Percentiles rank a stretch among this genome's conserved stretches.
phyloP scores from a whole-genome alignment of 2,113 vertebrate species.

The Phasianus colchicus region DNA sequence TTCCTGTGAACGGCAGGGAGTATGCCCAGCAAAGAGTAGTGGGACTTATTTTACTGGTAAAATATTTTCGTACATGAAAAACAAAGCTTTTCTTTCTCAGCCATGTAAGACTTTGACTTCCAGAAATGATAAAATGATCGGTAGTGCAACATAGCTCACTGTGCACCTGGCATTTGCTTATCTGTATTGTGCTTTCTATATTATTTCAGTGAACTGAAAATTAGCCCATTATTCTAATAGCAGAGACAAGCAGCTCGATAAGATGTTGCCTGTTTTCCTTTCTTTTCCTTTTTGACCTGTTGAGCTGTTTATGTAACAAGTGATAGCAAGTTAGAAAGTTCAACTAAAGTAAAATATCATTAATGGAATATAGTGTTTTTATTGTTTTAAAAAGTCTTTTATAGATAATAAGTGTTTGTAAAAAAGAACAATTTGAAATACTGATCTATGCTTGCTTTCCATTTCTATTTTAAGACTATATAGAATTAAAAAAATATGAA shows the following conservation, averaged over 20 bases:
- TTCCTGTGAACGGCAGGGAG: neutral
- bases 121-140: neutral
- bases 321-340: neutral
- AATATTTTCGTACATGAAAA: neutral
- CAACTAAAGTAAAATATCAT: neutral
- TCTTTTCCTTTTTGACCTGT: neutral
- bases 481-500: neutral
- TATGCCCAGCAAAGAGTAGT: neutral
- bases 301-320: neutral
- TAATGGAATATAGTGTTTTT: neutral
- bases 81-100: neutral
- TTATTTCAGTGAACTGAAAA: neutral
- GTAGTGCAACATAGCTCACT: neutral
- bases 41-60: neutral
- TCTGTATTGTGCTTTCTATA: neutral
- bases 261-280: neutral
- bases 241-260: neutral
- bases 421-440: neutral
- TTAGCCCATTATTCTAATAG: neutral
- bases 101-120: neutral
- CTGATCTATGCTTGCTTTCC: neutral
- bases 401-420: neutral
- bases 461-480: neutral
- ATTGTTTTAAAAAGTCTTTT: neutral
- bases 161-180: rapidly evolving